Evolutionary conservation across 2,888 invertebrate species (phyloP).

Genomic region (Entomobrya multifasciata): DNA sequence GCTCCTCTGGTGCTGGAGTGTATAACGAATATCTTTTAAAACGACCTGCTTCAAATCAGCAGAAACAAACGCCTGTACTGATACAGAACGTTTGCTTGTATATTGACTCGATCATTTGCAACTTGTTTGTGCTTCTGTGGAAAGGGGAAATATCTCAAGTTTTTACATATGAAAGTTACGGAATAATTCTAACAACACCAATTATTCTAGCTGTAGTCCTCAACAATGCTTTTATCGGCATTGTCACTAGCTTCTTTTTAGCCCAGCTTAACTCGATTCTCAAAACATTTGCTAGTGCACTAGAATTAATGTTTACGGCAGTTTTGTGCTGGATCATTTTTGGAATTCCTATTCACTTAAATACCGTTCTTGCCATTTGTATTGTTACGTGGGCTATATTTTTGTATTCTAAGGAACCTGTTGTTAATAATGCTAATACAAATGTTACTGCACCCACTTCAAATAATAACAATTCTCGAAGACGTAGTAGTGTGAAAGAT

Average conservation of each 20-base stretch:
- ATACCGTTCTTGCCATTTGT: slow-evolving; percentile 90
- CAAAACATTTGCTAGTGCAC: slow-evolving; percentile 96
- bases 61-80: slow-evolving; percentile 89
- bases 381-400: slow-evolving; percentile 92
- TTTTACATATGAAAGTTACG: slow-evolving; percentile 82
- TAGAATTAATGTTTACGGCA: slow-evolving; percentile 95
- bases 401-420: slow-evolving; percentile 94
- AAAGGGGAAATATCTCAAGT: slow-evolving; percentile 87
- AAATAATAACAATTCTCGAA: slow-evolving; percentile 3
- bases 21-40: slow-evolving; percentile 97
- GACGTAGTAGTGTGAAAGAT: slow-evolving; percentile 2
- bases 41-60: slow-evolving; percentile 82
- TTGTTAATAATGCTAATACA: slow-evolving; percentile 82
- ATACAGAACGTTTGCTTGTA: slow-evolving; percentile 98
- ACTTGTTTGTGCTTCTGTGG: slow-evolving; percentile 87
- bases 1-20: slow-evolving; percentile 96
- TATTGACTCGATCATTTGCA: slow-evolving; percentile 95
- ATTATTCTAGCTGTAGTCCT: slow-evolving; percentile 91
- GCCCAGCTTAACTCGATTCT: slow-evolving; percentile 96
- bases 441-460: background rate
- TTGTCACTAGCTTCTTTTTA: slow-evolving; percentile 95
- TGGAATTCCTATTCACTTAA: slow-evolving; percentile 90
- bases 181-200: slow-evolving; percentile 80
- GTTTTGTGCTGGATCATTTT: slow-evolving; percentile 92
- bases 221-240: slow-evolving; percentile 95